Conservation (phyloP, 2,113 vertebrate genomes). For the Prionailurus viverrinus region DNA sequence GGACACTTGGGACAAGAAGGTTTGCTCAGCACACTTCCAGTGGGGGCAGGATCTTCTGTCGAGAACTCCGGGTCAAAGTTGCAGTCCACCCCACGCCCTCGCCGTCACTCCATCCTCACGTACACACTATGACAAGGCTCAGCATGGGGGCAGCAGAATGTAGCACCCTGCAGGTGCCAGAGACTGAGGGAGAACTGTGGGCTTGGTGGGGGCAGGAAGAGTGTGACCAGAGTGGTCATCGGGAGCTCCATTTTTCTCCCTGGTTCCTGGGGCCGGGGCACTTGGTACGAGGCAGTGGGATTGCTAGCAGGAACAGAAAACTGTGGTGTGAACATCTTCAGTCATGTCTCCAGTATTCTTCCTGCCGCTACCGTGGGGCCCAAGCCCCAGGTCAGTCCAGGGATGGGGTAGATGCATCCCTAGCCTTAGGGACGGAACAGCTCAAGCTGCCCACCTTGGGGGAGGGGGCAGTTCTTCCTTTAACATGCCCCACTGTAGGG, state of each 20-base stretch:
- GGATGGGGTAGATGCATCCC: neutral
- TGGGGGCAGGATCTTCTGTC: neutral
- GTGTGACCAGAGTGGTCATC: neutral
- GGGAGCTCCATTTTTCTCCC: neutral
- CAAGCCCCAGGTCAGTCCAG: neutral
- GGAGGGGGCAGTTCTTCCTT: neutral
- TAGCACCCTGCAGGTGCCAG: neutral
- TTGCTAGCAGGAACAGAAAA: neutral
- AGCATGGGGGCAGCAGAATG: neutral
- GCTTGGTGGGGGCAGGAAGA: neutral
- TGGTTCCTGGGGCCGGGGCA: neutral
- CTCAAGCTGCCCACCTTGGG: neutral
- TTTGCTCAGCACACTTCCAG: neutral
- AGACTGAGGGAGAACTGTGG: neutral
- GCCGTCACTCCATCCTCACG: neutral
- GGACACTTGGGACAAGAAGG: neutral
- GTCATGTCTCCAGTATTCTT: neutral
- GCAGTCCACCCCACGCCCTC: neutral
- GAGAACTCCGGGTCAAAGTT: neutral
- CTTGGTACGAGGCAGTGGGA: neutral
- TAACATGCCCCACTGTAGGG: accelerated
- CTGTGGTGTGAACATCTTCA: neutral
- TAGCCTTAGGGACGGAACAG: neutral
- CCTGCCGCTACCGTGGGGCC: neutral
- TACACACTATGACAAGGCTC: neutral